These are phyloP conservation scores for Ormyrus thymus DNA, from an alignment of 2,888 invertebrate species.

Conservation along the genomic window DNA sequence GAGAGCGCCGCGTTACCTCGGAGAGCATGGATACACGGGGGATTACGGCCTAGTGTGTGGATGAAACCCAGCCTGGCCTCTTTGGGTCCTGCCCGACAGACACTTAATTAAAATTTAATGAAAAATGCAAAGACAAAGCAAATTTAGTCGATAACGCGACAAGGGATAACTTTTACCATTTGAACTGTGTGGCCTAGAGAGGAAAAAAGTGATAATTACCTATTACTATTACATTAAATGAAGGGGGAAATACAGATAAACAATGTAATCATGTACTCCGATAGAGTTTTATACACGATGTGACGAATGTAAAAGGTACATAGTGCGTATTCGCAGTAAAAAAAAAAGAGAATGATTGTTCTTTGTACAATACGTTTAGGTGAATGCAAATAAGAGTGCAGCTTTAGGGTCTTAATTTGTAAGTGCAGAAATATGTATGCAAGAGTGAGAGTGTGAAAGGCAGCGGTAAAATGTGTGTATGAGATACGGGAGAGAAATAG, in stretches of 20 bases:
- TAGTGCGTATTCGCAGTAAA: constrained; percentile 68
- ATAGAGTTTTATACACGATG: constrained; percentile 75
- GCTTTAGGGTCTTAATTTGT: constrained; percentile 73
- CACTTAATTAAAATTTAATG: constrained; percentile 57
- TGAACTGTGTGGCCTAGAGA: constrained; percentile 75
- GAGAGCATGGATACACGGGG: constrained; percentile 25
- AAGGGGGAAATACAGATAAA: constrained; percentile 64
- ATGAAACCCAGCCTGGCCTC: constrained; percentile 74
- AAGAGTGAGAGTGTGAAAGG: constrained; percentile 59
- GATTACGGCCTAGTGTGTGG: constrained; percentile 73
- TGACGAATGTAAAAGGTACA: constrained; percentile 73
- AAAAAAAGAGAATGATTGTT: constrained; percentile 71
- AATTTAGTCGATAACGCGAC: constrained; percentile 62
- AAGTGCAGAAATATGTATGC: constrained; percentile 63
- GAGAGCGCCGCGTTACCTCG: constrained; percentile 38
- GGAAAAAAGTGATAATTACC: constrained; percentile 74
- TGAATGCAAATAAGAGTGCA: constrained; percentile 73
- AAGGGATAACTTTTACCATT: constrained; percentile 69
- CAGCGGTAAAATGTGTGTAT: constrained; percentile 54
- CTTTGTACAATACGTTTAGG: constrained; percentile 75
- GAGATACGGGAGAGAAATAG: constrained; percentile 33
- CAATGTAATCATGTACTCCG: constrained; percentile 74
- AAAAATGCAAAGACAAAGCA: constrained; percentile 61
- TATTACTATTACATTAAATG: constrained; percentile 67
- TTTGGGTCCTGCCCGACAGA: constrained; percentile 70